Base-by-base conservation (phyloP, 2,797 vertebrate species). In the Okamejei kenojei region DNA sequence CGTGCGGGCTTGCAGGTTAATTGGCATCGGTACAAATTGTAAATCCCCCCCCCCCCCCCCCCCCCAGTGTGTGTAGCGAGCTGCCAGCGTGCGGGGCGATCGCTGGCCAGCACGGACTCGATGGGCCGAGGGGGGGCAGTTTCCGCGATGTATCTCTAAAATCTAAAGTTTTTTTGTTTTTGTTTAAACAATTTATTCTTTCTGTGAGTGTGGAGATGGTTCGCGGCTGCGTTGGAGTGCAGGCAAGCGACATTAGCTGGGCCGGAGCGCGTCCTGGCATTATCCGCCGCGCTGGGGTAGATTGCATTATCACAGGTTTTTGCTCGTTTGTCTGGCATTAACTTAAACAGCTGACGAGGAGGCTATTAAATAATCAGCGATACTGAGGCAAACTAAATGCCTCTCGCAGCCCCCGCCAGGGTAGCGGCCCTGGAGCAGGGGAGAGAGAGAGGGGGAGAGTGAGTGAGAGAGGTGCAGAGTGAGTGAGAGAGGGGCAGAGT, bases 281-380 rank as follows among this genome's bases (percentile, higher is more conserved):
- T 21, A 29, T 74, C 90, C 68, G 54, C 29, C 74, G 23, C 90
- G 74, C 3, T n/a, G 23, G 90, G 61, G 71, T 26, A 93, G 94
- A 93, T 94, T 93, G 93, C n/a, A n/a, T n/a, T n/a, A n/a, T n/a
- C n/a, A n/a, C n/a, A n/a, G n/a, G n/a, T n/a, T n/a, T n/a, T n/a
- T 76, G 71, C 91, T 93, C 94, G 84, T 94, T 93, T 90, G 78
- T 94, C 94, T 93, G 93, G 21, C 71, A 93, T 94, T 93, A 93
- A 93, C 94, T 93, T 93, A 90, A 94, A 94, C 74, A 93, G 93
- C 94, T 92, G 94, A 94, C 94, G 93, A 93, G 93, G 94, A 93
- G 45, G 90, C 93, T 93, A 94, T 94, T 94, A 94, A 93, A 93
- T 93, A 93, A 94, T 93, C 94, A 94, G 93, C 93, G 93, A 94